A percentile compares a stretch with the other conserved stretches of the same genome.
phyloP scores from a whole-genome alignment of 2,888 invertebrate species.

The Chrysolina americana region DNA sequence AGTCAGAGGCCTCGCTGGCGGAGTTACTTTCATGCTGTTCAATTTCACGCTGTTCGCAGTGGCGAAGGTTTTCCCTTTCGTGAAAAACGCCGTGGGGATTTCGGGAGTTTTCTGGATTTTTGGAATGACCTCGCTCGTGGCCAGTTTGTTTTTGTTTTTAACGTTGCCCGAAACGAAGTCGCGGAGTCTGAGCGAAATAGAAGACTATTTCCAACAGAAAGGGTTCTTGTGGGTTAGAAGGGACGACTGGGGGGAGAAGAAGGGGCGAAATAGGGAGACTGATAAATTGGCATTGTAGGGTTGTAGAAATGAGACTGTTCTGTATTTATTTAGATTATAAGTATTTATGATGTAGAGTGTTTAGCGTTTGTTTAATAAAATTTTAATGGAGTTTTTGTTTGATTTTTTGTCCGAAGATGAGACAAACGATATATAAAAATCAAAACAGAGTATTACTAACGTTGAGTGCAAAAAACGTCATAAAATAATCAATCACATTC shows the following conservation, averaged over 20 bases:
- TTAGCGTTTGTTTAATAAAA: slow-evolving; percentile 9
- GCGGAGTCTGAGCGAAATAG: slow-evolving; percentile 80
- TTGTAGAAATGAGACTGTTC: slow-evolving; percentile 29
- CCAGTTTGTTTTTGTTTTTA: slow-evolving; percentile 78
- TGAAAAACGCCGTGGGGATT: slow-evolving; percentile 75
- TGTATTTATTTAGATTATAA: slow-evolving; percentile 31
- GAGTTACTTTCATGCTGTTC: slow-evolving; percentile 81
- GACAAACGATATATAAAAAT: no score
- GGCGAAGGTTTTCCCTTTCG: slow-evolving; percentile 80
- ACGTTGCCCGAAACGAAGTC: slow-evolving; percentile 84
- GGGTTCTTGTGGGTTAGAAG: slow-evolving; percentile 74
- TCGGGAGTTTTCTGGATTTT: slow-evolving; percentile 82
- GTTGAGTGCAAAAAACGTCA: background rate
- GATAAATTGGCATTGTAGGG: slow-evolving; percentile 25
- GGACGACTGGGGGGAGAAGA: slow-evolving; percentile 11
- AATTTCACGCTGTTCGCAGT: slow-evolving; percentile 79
- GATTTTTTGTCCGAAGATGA: no score
- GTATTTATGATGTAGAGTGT: slow-evolving; percentile 17
- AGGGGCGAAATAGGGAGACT: slow-evolving; percentile 24
- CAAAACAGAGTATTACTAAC: no score
- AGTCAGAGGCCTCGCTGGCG: slow-evolving; percentile 82
- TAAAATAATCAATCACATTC: background rate
- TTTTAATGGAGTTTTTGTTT: background rate
- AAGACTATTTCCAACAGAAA: slow-evolving; percentile 82
- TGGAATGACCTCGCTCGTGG: slow-evolving; percentile 75